phyloP scores from a whole-genome alignment of 2,888 invertebrate genomes.

The Pemphredon lugubris region DNA sequence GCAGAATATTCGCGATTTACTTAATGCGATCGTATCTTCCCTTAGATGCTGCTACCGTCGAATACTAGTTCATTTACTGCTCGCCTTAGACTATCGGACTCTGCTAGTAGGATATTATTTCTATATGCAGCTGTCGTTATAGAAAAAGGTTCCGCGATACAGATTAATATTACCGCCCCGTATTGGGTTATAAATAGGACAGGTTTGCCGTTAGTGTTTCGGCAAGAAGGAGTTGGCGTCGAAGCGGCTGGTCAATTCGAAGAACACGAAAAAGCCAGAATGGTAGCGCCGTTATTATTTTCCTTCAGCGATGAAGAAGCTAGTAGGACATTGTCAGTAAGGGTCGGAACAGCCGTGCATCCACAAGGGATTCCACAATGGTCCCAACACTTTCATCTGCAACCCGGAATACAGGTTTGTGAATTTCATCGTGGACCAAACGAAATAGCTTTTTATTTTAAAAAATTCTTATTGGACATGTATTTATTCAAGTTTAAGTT shows the following conservation, averaged over 20 bases:
- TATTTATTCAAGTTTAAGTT: background rate
- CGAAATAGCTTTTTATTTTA: background rate
- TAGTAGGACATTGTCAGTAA: constrained; percentile 87
- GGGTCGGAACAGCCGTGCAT: constrained; percentile 88
- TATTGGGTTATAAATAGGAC: constrained; percentile 98
- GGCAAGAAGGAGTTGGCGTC: constrained; percentile 90
- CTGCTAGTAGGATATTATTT: constrained; percentile 87
- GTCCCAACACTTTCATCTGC: constrained; percentile 93
- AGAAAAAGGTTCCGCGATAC: constrained; percentile 84
- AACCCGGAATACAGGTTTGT: constrained; percentile 89
- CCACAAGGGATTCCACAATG: constrained; percentile 85
- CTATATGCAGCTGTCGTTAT: constrained; percentile 87
- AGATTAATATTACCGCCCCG: constrained; percentile 89
- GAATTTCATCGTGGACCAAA: constrained; percentile 55
- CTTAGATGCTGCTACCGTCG: constrained; percentile 74
- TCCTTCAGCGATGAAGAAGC: constrained; percentile 95
- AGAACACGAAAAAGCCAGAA: constrained; percentile 96
- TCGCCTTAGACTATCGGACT: constrained; percentile 89
- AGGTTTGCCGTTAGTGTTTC: constrained; percentile 96
- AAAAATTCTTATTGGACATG: background rate
- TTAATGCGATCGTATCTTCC: constrained; percentile 1
- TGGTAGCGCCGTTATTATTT: constrained; percentile 95
- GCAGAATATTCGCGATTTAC: too few relatives aligned
- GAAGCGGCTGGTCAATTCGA: constrained; percentile 95
- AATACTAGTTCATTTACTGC: constrained; percentile 84